These are phyloP conservation scores for Apodemus speciosus DNA, from an alignment of 2,113 vertebrate species.

Conservation along the genomic window DNA sequence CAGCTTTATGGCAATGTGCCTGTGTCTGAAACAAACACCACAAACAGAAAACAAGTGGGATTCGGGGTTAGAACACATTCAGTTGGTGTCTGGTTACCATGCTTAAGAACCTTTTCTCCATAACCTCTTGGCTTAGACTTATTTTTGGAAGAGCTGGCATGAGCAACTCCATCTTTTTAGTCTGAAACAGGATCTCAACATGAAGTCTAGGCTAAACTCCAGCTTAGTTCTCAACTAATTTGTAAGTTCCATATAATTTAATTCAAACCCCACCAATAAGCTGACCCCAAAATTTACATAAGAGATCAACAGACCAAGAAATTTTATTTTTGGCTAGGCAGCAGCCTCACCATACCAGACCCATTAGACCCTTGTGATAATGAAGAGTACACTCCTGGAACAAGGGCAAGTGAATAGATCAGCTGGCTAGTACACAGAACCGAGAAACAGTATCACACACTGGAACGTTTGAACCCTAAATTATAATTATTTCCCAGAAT, in stretches of 20 bases:
- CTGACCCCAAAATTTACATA: not conserved
- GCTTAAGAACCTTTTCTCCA: not conserved
- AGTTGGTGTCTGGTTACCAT: not conserved
- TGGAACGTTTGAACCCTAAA: not conserved
- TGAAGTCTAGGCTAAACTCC: not conserved
- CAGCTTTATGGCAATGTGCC: not conserved
- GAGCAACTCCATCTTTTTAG: not conserved
- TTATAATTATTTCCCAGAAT: not conserved
- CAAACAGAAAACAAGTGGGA: not conserved
- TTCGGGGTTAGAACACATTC: not conserved
- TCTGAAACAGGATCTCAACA: not conserved
- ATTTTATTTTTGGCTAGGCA: not conserved
- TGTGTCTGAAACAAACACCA: not conserved
- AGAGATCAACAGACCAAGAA: not conserved
- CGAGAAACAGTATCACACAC: not conserved
- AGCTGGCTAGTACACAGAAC: not conserved
- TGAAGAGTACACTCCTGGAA: not conserved
- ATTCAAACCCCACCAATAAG: not conserved
- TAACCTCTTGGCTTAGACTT: not conserved
- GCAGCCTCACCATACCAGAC: not conserved
- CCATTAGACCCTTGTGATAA: not conserved
- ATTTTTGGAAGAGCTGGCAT: not conserved
- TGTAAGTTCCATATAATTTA: not conserved
- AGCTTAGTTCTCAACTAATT: not conserved
- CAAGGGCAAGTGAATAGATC: not conserved